phyloP scores from a whole-genome alignment of 2,113 vertebrate genomes.

The Echinops telfairi region DNA sequence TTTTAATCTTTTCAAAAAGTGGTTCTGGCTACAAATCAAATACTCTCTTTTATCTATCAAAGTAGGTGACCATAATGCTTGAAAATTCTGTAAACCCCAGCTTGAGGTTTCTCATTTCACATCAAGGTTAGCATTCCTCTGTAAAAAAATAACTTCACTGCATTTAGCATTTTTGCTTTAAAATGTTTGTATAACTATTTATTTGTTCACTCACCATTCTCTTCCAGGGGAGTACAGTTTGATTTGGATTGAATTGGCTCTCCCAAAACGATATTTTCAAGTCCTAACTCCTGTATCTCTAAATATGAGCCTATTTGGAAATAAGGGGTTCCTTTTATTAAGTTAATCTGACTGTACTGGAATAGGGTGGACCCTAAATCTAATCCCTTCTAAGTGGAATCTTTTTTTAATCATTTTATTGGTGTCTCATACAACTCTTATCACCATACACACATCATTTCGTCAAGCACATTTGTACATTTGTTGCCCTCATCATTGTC shows the following conservation, averaged over 20 bases:
- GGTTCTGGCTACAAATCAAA: constrained; percentile 55
- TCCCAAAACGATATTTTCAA: background rate
- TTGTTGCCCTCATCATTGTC: too few species aligned
- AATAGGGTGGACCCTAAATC: background rate
- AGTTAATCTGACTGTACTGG: background rate
- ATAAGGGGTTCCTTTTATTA: background rate
- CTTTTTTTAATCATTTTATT: too few species aligned
- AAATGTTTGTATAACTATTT: background rate
- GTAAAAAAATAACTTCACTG: background rate
- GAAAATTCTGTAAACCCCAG: constrained; percentile 16
- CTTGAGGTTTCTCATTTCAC: background rate
- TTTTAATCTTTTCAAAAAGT: background rate
- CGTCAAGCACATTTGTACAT: too few species aligned
- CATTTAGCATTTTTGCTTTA: too few species aligned
- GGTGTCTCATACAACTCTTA: too few species aligned
- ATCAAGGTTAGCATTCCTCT: constrained; percentile 26
- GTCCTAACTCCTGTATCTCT: background rate
- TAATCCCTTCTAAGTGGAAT: background rate
- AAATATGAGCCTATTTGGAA: background rate
- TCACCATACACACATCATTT: too few species aligned
- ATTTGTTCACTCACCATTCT: constrained; percentile 25
- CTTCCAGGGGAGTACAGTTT: background rate
- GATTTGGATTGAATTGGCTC: background rate
- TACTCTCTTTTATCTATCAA: constrained; percentile 23
- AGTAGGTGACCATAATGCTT: background rate